Percentiles rank a stretch among this genome's conserved stretches.
phyloP scores from a whole-genome alignment of 2,797 vertebrate species.

The Sebastolobus altivelis region DNA sequence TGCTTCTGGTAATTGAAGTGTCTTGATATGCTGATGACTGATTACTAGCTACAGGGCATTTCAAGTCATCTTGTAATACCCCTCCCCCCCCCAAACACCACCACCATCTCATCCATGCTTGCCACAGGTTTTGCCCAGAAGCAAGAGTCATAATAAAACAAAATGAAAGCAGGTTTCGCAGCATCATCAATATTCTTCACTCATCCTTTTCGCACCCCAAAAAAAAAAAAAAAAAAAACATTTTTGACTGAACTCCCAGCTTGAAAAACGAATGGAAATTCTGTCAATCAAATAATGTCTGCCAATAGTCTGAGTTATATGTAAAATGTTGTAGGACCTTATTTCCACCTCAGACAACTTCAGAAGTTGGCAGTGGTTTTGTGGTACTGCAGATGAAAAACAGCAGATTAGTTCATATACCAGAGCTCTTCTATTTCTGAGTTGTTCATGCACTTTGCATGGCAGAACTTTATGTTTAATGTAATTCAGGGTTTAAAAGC shows the following conservation, averaged over 20 bases:
- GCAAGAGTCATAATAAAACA: constrained; percentile 37
- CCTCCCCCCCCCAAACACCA: not conserved
- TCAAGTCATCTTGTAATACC: constrained; percentile 6
- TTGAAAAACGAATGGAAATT: constrained; percentile 17
- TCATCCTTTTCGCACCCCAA: not conserved
- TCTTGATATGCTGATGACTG: constrained; percentile 50
- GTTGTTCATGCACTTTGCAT: constrained; percentile 45
- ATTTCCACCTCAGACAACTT: constrained; percentile 13
- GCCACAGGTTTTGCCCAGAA: constrained; percentile 32
- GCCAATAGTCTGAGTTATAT: constrained; percentile 10
- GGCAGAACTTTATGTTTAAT: constrained; percentile 57
- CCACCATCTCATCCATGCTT: constrained; percentile 11
- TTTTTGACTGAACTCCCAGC: constrained; percentile 17
- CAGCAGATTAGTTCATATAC: constrained; percentile 38
- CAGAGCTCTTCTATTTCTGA: constrained; percentile 19
- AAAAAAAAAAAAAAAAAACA: not conserved
- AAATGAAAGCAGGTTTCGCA: constrained; percentile 36
- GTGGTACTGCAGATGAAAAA: constrained; percentile 11
- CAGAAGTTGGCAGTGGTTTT: constrained; percentile 15
- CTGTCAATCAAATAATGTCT: constrained; percentile 21
- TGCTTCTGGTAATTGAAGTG: constrained; percentile 35
- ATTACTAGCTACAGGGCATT: constrained; percentile 33
- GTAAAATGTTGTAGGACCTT: constrained; percentile 11
- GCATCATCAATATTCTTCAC: constrained; percentile 44
- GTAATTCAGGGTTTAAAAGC: constrained; percentile 69